Base-by-base conservation (phyloP, 2,113 vertebrate genomes). In the Bufo gargarizans region DNA sequence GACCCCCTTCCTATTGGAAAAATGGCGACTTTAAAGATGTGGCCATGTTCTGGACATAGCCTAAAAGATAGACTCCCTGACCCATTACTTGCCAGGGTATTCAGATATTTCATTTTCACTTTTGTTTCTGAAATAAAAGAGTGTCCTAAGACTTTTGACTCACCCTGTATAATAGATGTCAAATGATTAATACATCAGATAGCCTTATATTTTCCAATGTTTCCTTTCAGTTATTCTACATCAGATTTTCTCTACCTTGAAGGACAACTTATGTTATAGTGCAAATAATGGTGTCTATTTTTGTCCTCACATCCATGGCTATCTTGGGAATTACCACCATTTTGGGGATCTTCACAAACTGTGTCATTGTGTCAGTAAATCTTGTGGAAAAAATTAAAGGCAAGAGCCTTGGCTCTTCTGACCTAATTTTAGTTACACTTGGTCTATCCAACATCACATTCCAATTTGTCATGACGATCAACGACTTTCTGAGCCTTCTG, bases 381-480 rank as follows among this genome's bases (percentile, higher is more conserved):
- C 90, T 56, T 49, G 6, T 63, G 43, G 86, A 89, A 43, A 92
- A 90, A 90, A 14, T 90, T 16, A 92, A 90, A 86, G 90, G 69
- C 4, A 91, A 79, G 78, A 93, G 91, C 88, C 84, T 91, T 12
- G 33, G 89, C 7, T 79, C 88, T 82, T 79, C 92, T 71, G 91
- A 92, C 77, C 77, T 91, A 81, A 93, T 92, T 63, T 89, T 93
- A 81, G 91, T 81, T 7, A 90, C 89, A 22, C 88, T 93, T 89
- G 91, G 91, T n/a, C 33, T 89, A 13, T 92, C 91, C 86, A 91
- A 92, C 90, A 91, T 93, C 59, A 87, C 19, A 20, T 71, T 82
- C 11, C 86, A 78, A n/a, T 53, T 76, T 56, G 17, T 76, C 16
- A 80, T 90, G 61, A 49, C 22, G 5, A 19, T 43, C 22, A 63